These are phyloP conservation scores for Lepisosteus oculatus DNA, from an alignment of 2,113 vertebrate genomes.

Conservation along the genomic window DNA sequence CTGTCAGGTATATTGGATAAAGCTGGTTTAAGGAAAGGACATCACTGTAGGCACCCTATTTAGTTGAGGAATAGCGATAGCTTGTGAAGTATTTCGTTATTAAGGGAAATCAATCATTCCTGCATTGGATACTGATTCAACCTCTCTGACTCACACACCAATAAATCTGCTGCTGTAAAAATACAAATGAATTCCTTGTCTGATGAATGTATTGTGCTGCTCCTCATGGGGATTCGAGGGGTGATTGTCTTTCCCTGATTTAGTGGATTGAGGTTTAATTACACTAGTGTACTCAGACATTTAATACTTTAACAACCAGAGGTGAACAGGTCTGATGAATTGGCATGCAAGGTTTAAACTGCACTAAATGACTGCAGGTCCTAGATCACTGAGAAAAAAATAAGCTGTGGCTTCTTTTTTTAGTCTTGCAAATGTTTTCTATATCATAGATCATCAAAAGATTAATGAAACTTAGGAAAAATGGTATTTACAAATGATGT, in stretches of 20 bases:
- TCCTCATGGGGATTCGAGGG: slow-evolving; percentile 13
- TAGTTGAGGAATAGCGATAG: slow-evolving; percentile 7
- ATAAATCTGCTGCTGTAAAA: slow-evolving; percentile 26
- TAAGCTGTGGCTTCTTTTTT: too few relatives aligned
- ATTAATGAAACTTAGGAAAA: too few relatives aligned
- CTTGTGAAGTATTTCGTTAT: slow-evolving; percentile 23
- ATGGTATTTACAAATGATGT: too few relatives aligned
- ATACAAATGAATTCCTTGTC: slow-evolving; percentile 18
- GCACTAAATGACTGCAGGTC: too few relatives aligned
- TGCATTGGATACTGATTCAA: slow-evolving; percentile 23
- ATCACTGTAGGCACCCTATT: slow-evolving; percentile 3
- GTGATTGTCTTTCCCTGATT: slow-evolving; percentile 22
- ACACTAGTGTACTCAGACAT: slow-evolving; percentile 41
- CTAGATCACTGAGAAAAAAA: too few relatives aligned
- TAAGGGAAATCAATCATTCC: slow-evolving; percentile 19
- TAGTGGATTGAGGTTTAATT: slow-evolving; percentile 32
- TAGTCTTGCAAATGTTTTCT: too few relatives aligned
- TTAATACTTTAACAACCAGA: slow-evolving; percentile 57
- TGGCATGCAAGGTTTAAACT: slow-evolving; percentile 2
- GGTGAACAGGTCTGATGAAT: slow-evolving; percentile 38
- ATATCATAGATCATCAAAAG: too few relatives aligned
- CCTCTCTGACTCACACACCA: slow-evolving; percentile 13
- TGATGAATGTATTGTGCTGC: slow-evolving; percentile 15
- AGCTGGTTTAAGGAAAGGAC: background rate
- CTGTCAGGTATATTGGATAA: too few relatives aligned